Evolutionary conservation across 2,113 vertebrate genomes (phyloP).

Genomic region (Anarhynchus alexandrinus): DNA sequence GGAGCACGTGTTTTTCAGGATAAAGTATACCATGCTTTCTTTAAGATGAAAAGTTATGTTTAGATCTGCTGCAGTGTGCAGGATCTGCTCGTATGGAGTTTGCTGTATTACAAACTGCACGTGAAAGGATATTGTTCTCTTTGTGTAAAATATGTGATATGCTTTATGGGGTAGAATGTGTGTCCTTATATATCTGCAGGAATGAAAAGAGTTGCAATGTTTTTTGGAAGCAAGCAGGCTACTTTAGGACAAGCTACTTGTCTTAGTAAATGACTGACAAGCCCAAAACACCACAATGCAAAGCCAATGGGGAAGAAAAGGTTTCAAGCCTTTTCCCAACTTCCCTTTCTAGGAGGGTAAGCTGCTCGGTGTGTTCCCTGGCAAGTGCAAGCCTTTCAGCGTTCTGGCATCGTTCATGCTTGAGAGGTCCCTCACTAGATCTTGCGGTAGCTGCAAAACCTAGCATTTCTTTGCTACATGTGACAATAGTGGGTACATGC

Average conservation of each 20-base stretch:
- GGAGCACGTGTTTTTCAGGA: not conserved
- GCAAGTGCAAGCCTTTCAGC: constrained; percentile 17
- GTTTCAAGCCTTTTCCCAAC: constrained; percentile 9
- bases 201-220: not conserved
- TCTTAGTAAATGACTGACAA: not conserved
- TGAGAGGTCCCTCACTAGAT: not conserved
- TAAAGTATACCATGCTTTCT: not conserved
- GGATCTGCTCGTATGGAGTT: not conserved
- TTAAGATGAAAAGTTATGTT: not conserved
- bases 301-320: not conserved
- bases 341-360: constrained; percentile 43
- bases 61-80: not conserved
- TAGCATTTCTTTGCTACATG: not conserved
- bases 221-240: constrained; percentile 6
- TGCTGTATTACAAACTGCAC: not conserved
- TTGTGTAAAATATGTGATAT: not conserved
- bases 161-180: not conserved
- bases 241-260: constrained; percentile 17
- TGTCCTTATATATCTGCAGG: not conserved
- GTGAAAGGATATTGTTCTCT: not conserved
- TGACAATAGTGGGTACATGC: not conserved
- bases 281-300: not conserved
- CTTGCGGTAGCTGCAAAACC: not conserved
- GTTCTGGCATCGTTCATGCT: not conserved
- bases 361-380: not conserved